phyloP scores from a whole-genome alignment of 1,140 invertebrate genomes.

The Catajapyx aquilonaris region DNA sequence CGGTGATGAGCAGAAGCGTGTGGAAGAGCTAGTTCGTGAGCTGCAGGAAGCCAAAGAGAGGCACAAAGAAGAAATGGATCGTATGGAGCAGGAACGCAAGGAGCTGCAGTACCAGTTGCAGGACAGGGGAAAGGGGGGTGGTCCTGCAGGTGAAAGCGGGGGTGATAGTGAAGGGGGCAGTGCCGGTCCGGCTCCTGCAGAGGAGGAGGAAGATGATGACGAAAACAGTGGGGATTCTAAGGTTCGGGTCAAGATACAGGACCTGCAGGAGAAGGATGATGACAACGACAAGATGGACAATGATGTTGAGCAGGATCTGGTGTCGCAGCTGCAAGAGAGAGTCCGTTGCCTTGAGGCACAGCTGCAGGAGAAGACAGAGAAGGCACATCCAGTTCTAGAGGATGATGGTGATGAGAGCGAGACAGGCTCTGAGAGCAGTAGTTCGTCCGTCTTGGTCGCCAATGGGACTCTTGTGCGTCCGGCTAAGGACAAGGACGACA shows the following conservation, averaged over 20 bases:
- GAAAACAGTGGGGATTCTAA: not conserved
- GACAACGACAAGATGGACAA: no score
- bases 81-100: slow-evolving; percentile 24
- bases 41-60: slow-evolving; percentile 26
- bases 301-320: no score
- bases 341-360: no score
- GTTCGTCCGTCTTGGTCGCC: no score
- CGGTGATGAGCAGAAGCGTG: slow-evolving; percentile 18
- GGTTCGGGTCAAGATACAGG: not conserved
- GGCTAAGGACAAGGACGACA: no score
- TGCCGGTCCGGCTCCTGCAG: not conserved
- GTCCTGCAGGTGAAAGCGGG: slow-evolving; percentile 6
- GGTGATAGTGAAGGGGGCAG: not conserved
- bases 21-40: slow-evolving; percentile 23
- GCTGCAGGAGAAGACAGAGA: no score
- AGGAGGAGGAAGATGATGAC: not conserved
- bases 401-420: no score
- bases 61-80: slow-evolving; percentile 23
- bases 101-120: slow-evolving; percentile 22
- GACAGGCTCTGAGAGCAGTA: no score
- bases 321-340: no score
- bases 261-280: no score
- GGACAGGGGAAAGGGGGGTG: slow-evolving; percentile 18
- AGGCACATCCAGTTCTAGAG: no score
- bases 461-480: no score